Evolutionary conservation across 2,888 invertebrate species (phyloP).

Genomic region (Dicycla oo): DNA sequence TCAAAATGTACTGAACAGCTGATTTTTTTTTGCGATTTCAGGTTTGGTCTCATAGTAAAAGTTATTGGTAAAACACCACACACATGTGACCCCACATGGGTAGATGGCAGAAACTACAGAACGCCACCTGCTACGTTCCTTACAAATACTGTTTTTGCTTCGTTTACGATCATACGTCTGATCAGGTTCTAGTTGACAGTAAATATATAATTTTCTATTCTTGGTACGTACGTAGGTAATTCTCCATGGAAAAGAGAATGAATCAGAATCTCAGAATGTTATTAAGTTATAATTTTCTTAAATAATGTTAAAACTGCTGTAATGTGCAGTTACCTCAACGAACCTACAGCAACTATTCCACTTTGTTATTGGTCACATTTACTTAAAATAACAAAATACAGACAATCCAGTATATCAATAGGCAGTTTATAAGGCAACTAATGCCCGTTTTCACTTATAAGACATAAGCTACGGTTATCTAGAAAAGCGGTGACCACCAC

Average conservation of each 20-base stretch:
- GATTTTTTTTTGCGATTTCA: too few relatives aligned
- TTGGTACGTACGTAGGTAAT: background rate
- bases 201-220: background rate
- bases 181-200: background rate
- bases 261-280: too few relatives aligned
- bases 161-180: too few relatives aligned
- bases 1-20: too few relatives aligned
- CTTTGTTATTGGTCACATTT: conserved; percentile 38
- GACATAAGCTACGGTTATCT: background rate
- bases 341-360: conserved; percentile 13
- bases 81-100: too few relatives aligned
- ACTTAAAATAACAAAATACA: conserved; percentile 14
- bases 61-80: too few relatives aligned
- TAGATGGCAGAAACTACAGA: too few relatives aligned
- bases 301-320: background rate
- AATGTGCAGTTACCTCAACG: conserved; percentile 7
- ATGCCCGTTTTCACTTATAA: background rate
- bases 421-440: background rate
- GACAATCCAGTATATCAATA: background rate
- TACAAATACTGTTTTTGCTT: too few relatives aligned
- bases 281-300: background rate
- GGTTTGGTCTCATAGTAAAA: too few relatives aligned
- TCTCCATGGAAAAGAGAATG: background rate
- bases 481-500: background rate
- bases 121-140: too few relatives aligned